These are phyloP conservation scores for Macquaria australasica DNA, from an alignment of 2,113 vertebrate species.

Conservation along the genomic window DNA sequence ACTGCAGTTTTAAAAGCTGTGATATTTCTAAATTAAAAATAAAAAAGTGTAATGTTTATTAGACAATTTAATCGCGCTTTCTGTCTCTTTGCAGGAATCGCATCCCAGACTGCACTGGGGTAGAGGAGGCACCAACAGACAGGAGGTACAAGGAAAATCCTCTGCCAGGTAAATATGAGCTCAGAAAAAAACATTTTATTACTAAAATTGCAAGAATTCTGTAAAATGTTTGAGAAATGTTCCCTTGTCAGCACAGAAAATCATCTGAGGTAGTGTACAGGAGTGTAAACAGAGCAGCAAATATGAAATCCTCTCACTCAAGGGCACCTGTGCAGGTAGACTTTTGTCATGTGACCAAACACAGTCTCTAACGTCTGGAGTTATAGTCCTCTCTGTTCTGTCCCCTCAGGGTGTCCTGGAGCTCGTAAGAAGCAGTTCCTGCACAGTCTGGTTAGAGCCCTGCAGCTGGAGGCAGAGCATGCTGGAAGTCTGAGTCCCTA, in stretches of 20 bases:
- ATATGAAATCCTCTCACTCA: background rate
- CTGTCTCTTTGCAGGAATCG: constrained; percentile 54
- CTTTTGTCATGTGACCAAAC: background rate
- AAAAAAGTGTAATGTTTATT: background rate
- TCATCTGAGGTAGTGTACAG: background rate
- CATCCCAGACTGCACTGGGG: constrained; percentile 68
- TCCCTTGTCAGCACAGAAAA: background rate
- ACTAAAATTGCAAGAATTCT: background rate
- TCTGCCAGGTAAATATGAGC: constrained; percentile 63
- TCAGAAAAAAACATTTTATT: background rate
- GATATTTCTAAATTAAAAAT: background rate
- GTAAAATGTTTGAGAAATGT: background rate
- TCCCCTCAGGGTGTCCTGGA: constrained; percentile 74
- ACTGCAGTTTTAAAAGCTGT: background rate
- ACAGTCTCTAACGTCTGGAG: background rate
- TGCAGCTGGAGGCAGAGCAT: constrained; percentile 74
- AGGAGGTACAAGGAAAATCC: constrained; percentile 53
- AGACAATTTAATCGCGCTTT: background rate
- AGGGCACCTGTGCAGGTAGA: background rate
- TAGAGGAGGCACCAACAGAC: constrained; percentile 28
- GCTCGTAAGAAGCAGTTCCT: constrained; percentile 75
- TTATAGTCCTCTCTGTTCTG: background rate
- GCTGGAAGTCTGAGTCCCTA: constrained; percentile 53
- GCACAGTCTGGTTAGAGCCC: constrained; percentile 69
- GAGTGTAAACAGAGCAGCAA: background rate